Conservation (phyloP, 2,888 invertebrate species). For the Fragum sueziense region DNA sequence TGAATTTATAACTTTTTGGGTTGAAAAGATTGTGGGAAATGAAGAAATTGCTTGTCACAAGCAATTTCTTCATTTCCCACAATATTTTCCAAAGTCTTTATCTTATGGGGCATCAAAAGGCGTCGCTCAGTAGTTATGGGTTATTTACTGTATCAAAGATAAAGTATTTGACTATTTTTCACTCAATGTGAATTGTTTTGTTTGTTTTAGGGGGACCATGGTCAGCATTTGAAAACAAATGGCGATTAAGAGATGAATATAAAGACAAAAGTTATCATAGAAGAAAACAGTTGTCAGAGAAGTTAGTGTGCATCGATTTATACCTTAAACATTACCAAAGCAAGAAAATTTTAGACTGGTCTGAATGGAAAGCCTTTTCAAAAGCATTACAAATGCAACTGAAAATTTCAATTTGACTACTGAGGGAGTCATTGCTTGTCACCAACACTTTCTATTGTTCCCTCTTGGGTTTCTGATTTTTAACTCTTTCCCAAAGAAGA, state of each 20-base stretch:
- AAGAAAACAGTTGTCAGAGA: constrained; percentile 90
- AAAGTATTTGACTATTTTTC: too few species aligned
- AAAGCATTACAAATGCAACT: too few species aligned
- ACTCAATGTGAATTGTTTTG: not conserved
- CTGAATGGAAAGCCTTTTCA: too few species aligned
- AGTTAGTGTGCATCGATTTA: constrained; percentile 78
- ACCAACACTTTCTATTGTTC: too few species aligned
- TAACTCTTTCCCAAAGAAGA: too few species aligned
- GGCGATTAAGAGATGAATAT: constrained; percentile 96
- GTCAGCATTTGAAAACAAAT: constrained; percentile 97
- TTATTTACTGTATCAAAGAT: too few species aligned
- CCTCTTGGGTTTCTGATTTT: too few species aligned
- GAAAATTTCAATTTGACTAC: too few species aligned
- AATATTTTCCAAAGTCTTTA: not conserved
- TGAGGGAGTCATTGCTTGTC: too few species aligned
- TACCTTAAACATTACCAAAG: not conserved
- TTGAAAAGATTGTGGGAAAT: not conserved
- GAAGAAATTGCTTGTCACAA: not conserved
- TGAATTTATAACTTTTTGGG: not conserved
- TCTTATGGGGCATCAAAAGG: too few species aligned
- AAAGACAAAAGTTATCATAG: constrained; percentile 88
- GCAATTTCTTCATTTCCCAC: not conserved
- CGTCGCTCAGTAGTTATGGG: too few species aligned
- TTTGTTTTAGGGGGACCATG: constrained; percentile 90
- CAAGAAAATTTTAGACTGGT: too few species aligned